Base-by-base conservation (phyloP, 2,888 invertebrate species). In the Eledona agricola region DNA sequence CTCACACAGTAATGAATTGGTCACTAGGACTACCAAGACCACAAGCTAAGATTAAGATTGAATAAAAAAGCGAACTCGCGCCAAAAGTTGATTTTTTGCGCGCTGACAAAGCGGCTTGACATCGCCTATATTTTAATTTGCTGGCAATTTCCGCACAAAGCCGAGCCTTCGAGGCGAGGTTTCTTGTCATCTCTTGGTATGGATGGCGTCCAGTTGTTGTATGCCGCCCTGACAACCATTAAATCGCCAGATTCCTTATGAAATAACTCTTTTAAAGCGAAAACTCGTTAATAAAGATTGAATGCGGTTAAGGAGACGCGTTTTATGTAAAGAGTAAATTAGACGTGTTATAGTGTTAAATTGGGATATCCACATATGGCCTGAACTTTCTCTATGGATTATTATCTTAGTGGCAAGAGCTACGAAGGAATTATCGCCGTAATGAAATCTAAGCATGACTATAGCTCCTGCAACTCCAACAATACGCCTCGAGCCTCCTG, bases 401-500 rank as follows among this genome's bases (percentile, higher is more conserved):
- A 46, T 26, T 35, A 28, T 19, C n/a, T 9, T 7, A 22, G 35
- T 28, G 25, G 32, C 25, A 34, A 17, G 10, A 45, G 23, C 17
- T 35, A 35, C 17, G 26, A 34, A 11, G 11, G 28, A 12, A 35
- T 46, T 46, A 46, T 46, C 46, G 17, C 17, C 46, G 35, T 32
- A 46, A 46, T 46, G 35, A 46, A 46, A 46, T 46, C 46, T 46
- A 34, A 46, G 46, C 46, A 46, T 46, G 46, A 46, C 35, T 46
- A 35, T 46, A 34, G 7, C 29, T 25, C 35, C 46, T 46, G 20
- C 46, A 11, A 35, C 25, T 26, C 26, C 32, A 15, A 46, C 23
- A 43, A 31, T 43, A 12, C 31, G 20, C 46, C 46, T 35, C 35
- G 6, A 35, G 46, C 17, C 10, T 22, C 23, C 19, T 34, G 38